A percentile compares a stretch with the other conserved stretches of the same genome.
phyloP scores from a whole-genome alignment of 2,797 vertebrate genomes.

The Silurus aristotelis region DNA sequence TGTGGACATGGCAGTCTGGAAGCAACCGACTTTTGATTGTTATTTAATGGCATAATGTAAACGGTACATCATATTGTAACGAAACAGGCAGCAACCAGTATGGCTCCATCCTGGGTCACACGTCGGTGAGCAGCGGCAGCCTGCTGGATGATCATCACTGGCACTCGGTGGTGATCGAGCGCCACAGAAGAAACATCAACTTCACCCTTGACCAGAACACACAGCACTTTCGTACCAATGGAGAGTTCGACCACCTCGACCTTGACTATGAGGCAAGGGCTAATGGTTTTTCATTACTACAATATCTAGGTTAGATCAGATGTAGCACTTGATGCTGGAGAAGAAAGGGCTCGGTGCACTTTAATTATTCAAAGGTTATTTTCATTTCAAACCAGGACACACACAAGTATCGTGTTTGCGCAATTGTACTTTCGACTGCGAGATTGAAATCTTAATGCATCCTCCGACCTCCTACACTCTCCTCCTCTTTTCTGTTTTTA shows the following conservation, averaged over 20 bases:
- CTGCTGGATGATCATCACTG: conserved; percentile 96
- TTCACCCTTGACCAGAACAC: conserved; percentile 90
- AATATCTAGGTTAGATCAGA: not conserved
- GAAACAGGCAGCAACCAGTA: conserved; percentile 92
- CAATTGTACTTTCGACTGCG: not conserved
- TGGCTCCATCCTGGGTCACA: conserved; percentile 93
- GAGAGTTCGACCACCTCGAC: conserved; percentile 96
- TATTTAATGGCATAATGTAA: not conserved
- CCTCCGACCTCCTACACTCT: not conserved
- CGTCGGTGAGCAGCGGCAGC: conserved; percentile 90
- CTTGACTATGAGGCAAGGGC: conserved; percentile 92
- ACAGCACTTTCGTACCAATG: conserved; percentile 95
- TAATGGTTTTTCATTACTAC: not conserved
- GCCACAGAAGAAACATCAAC: conserved; percentile 92
- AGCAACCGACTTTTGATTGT: not conserved
- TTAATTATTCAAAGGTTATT: conserved; percentile 9
- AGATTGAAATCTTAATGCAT: conserved; percentile 6
- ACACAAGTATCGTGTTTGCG: not conserved
- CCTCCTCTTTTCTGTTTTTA: not conserved
- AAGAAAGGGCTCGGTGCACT: no score
- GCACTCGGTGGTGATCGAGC: conserved; percentile 92
- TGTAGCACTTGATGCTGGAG: not conserved
- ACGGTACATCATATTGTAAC: not conserved
- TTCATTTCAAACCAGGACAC: not conserved
- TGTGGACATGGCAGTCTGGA: not conserved